phyloP scores from a whole-genome alignment of 1,140 invertebrate species.

The Drosophila arizonae region DNA sequence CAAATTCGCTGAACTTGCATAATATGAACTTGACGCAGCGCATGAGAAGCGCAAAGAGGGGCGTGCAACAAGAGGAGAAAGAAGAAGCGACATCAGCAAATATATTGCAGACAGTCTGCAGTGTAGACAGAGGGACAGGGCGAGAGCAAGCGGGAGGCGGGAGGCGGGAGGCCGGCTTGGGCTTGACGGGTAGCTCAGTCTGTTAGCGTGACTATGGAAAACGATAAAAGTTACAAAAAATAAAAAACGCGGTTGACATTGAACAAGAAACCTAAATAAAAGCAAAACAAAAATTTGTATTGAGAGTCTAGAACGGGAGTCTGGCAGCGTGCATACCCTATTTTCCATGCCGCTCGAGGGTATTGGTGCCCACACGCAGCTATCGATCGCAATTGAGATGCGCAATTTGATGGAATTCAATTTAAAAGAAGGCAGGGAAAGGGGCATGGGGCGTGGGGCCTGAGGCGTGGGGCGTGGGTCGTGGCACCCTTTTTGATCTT shows the following conservation, averaged over 20 bases:
- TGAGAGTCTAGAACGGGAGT: no score
- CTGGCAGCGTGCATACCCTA: no score
- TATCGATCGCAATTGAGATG: not conserved
- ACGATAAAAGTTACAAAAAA: conserved; percentile 9
- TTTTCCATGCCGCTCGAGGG: no score
- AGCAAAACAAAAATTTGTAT: no score
- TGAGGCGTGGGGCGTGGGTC: not conserved
- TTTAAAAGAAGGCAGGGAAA: not conserved
- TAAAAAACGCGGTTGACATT: conserved; percentile 31
- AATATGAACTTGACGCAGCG: conserved; percentile 26
- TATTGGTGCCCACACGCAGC: not conserved
- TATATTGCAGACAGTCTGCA: conserved; percentile 36
- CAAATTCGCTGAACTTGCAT: conserved; percentile 67
- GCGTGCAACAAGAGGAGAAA: conserved; percentile 10
- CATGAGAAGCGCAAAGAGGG: no score
- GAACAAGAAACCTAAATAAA: conserved; percentile 17
- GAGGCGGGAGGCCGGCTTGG: not conserved
- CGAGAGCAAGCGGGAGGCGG: not conserved
- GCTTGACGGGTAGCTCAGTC: conserved; percentile 4
- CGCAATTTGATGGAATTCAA: not conserved
- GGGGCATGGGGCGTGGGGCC: not conserved
- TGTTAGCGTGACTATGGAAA: conserved; percentile 30
- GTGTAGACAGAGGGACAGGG: not conserved
- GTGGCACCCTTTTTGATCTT: not conserved
- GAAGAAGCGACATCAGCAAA: conserved; percentile 48